Base-by-base conservation (phyloP, 2,888 invertebrate species). In the Panopea generosa region DNA sequence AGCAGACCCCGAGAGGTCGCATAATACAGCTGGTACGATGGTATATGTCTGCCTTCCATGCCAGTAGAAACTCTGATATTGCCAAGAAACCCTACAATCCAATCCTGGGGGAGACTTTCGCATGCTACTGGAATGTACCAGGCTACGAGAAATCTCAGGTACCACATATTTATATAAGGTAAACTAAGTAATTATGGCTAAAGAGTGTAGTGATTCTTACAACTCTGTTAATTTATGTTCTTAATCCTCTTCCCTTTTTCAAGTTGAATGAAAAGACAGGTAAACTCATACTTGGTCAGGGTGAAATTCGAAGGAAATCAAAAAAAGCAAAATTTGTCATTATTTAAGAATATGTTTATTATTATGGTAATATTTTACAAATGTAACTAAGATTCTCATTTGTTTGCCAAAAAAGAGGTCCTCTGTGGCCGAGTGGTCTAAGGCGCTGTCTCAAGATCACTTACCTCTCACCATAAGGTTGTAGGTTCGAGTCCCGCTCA, bases 51-150 rank as follows among this genome's bases (percentile, higher is more conserved):
- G 98, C 99, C 70, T 99, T 98, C 94, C 99, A 99, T 94, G 99
- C 99, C 2, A 99, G 99, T 0, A 95, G 99, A 81, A 98, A 98
- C 93, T 97, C 97, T 80, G 95, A 97, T 47, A 98, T 99, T 24
- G 99, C 99, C 80, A 99, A 99, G 94, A 99, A 99, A 92, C 99
- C 99, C 0, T 99, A 99, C 94, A 99, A 99, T 94, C 99, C 99
- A 2, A 96, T 99, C 85, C 94, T 99, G 87, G 99, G 99, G 1
- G 99, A 99, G 94, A 95, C 97, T 73, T 99, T 99, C 93, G 95
- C 79, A 50, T 94, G 94, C 84, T 90, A 90, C 81, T 94, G 93
- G 91, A 92, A 93, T 71, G 82, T 93, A 20, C 93, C 93, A 0
- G 89, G 86, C 18, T 69, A 63, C 50, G 76, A 82, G 18, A 81